Evolutionary conservation across 1,140 invertebrate species (phyloP).

Genomic region (Cotesia glomerata): DNA sequence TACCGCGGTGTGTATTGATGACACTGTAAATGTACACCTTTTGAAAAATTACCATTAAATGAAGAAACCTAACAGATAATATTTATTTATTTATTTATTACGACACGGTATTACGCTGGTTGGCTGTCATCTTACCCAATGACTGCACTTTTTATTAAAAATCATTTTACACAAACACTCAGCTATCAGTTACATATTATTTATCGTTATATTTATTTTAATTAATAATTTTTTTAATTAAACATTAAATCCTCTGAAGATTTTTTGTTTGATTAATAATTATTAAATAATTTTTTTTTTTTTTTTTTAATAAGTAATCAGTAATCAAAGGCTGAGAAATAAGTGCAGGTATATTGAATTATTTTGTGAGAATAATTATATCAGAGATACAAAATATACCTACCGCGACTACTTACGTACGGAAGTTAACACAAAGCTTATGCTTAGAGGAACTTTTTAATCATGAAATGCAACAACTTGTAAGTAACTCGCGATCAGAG

Average conservation of each 20-base stretch:
- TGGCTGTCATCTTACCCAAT: slow-evolving; percentile 53
- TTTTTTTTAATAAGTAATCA: slow-evolving; percentile 26
- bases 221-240: background rate
- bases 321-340: slow-evolving; percentile 29
- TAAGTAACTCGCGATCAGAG: slow-evolving; percentile 58
- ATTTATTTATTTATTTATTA: background rate
- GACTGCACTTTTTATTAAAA: slow-evolving; percentile 41
- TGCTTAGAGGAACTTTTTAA: slow-evolving; percentile 61
- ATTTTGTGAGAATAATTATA: slow-evolving; percentile 54
- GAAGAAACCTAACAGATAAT: background rate
- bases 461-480: slow-evolving; percentile 57
- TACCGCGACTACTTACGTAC: slow-evolving; percentile 71
- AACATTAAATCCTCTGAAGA: background rate
- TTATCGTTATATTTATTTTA: background rate
- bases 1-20: no score
- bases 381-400: slow-evolving; percentile 68
- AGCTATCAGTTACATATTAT: slow-evolving; percentile 10
- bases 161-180: slow-evolving; percentile 8
- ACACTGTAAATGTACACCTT: no score
- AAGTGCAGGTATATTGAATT: slow-evolving; percentile 8
- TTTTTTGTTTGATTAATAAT: background rate
- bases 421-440: slow-evolving; percentile 65
- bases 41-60: background rate
- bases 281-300: slow-evolving; percentile 34
- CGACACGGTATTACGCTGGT: slow-evolving; percentile 15